Conservation (phyloP, 2,888 invertebrate genomes). For the Agriopis aurantiaria region DNA sequence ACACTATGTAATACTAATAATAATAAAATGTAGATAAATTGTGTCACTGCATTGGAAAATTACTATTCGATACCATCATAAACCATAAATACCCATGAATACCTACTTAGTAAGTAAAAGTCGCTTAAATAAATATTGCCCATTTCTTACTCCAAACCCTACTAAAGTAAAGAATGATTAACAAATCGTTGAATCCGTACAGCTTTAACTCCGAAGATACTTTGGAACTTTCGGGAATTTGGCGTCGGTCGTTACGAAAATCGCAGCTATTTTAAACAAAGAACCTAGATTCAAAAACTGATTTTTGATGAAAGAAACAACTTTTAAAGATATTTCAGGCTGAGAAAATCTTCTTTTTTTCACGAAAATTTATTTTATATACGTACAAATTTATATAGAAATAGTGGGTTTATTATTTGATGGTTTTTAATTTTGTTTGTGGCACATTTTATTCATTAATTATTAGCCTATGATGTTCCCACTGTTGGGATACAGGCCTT, state of each 20-base stretch:
- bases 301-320: background rate
- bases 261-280: constrained; percentile 8
- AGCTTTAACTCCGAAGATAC: constrained; percentile 19
- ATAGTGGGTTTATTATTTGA: too few relatives aligned
- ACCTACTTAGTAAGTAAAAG: too few relatives aligned
- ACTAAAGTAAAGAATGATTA: constrained; percentile 7
- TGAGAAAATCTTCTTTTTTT: background rate
- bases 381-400: too few relatives aligned
- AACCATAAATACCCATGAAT: too few relatives aligned
- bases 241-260: constrained; percentile 8
- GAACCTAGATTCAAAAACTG: constrained; percentile 3
- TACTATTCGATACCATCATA: too few relatives aligned
- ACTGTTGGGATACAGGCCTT: too few relatives aligned
- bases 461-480: too few relatives aligned
- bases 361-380: background rate
- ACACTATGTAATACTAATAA: too few relatives aligned
- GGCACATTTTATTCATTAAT: too few relatives aligned
- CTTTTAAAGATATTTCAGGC: background rate
- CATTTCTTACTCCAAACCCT: constrained; percentile 5
- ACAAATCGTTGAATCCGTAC: constrained; percentile 7
- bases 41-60: too few relatives aligned
- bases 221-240: constrained; percentile 26
- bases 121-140: background rate
- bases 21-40: too few relatives aligned
- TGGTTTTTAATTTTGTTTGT: too few relatives aligned